Base-by-base conservation (phyloP, 2,888 invertebrate species). In the Perithous albicinctus region DNA sequence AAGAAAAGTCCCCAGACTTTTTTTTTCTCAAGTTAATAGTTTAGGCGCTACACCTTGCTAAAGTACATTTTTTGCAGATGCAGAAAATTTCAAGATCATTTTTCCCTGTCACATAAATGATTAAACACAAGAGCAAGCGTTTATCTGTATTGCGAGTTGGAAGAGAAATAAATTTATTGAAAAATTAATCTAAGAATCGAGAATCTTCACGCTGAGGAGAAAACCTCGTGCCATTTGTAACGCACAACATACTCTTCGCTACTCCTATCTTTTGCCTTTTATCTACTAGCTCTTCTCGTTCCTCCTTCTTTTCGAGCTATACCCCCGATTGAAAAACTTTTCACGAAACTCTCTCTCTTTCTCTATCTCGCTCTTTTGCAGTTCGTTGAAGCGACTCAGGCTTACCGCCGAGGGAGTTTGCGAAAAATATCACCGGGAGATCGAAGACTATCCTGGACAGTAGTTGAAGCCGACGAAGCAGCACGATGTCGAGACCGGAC, bases 321-420 rank as follows among this genome's bases (percentile, higher is more conserved):
- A 85, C 85, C 83, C 83, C 78, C 88, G 87, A 90, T 90, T 90
- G 90, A 89, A 90, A 90, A 90, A 90, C 88, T 90, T 90, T 89
- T 79, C 83, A 78, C 74, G 85, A 80, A 80, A 67, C 56, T 70
- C 56, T 56, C 61, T n/a, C 59, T n/a, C n/a, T n/a, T n/a, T n/a
- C n/a, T n/a, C n/a, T n/a, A n/a, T n/a, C n/a, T n/a, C n/a, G n/a
- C n/a, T n/a, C n/a, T 32, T 20, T 61, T 48, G 56, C 73, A 73
- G 72, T 66, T 69, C 72, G 70, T 7, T 48, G 73, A 74, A 83
- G 79, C 72, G 80, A 82, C 67, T n/a, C 83, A 48, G 81, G 80
- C 79, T 79, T 77, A 79, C 74, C 48, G 72, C 51, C 66, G 64
- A 61, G 75, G 63, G 75, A 76, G 84, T 78, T 78, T 46, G 77